Evolutionary conservation across 2,888 invertebrate species (phyloP).

Genomic region (Anoplius nigerrimus): DNA sequence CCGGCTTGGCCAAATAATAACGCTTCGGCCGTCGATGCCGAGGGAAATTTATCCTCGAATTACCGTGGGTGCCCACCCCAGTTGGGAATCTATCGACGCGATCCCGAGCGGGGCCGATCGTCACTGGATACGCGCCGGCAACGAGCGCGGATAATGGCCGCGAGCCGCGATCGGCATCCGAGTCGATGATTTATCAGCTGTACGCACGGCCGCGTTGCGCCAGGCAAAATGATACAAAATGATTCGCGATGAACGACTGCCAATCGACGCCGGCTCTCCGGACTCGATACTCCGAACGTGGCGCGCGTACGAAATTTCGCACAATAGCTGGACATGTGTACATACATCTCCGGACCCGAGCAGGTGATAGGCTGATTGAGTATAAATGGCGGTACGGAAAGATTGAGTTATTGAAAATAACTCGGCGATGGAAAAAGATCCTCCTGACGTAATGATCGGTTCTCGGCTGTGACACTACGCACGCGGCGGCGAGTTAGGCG

Average conservation of each 20-base stretch:
- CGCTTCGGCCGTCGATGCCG: constrained; percentile 45
- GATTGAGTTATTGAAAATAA: too few relatives aligned
- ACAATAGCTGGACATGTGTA: too few relatives aligned
- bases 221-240: constrained; percentile 73
- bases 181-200: constrained; percentile 70
- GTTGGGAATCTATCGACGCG: constrained; percentile 49
- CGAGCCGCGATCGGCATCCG: constrained; percentile 44
- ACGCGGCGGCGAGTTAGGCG: too few relatives aligned
- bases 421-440: too few relatives aligned
- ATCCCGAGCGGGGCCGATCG: constrained; percentile 22
- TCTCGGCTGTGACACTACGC: too few relatives aligned
- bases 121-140: constrained; percentile 35
- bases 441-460: too few relatives aligned
- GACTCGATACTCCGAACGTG: too few relatives aligned
- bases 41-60: constrained; percentile 70
- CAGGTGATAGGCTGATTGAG: too few relatives aligned
- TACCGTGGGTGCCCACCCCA: constrained; percentile 44
- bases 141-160: constrained; percentile 53
- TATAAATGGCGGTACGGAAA: too few relatives aligned
- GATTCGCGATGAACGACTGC: constrained; percentile 29
- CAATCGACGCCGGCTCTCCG: too few relatives aligned
- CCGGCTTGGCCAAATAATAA: constrained; percentile 59
- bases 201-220: constrained; percentile 62
- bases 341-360: too few relatives aligned
- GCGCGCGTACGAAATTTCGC: too few relatives aligned